These are phyloP conservation scores for Corynorhinus townsendii DNA, from an alignment of 2,113 vertebrate species.

Conservation along the genomic window DNA sequence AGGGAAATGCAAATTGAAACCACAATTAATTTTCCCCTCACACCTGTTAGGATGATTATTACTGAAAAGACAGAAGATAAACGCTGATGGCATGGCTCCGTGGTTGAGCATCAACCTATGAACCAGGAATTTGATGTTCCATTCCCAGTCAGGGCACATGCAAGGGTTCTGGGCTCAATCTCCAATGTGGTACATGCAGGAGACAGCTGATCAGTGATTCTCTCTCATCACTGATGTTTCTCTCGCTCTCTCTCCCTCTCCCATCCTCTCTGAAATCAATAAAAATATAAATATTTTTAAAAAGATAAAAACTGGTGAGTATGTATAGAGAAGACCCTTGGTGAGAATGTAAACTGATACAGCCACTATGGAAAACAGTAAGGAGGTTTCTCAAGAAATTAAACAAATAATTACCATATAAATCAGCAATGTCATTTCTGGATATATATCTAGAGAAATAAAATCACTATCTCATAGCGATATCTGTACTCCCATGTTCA, in stretches of 20 bases:
- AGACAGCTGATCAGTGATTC: no score
- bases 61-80: neutral
- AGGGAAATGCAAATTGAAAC: neutral
- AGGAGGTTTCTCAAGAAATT: neutral
- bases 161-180: no score
- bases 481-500: neutral
- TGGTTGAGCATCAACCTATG: no score
- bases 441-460: neutral
- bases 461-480: neutral
- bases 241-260: no score
- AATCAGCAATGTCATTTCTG: neutral
- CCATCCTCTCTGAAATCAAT: no score
- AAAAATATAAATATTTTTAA: no score
- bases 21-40: neutral
- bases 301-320: neutral
- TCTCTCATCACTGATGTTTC: no score
- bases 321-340: neutral
- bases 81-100: neutral
- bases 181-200: no score
- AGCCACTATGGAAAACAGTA: neutral
- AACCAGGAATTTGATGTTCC: no score
- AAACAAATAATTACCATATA: neutral
- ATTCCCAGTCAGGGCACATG: no score
- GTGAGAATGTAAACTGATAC: neutral
- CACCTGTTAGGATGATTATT: neutral